Conservation (phyloP, 1,140 invertebrate species). For the Camponotus vicinus region DNA sequence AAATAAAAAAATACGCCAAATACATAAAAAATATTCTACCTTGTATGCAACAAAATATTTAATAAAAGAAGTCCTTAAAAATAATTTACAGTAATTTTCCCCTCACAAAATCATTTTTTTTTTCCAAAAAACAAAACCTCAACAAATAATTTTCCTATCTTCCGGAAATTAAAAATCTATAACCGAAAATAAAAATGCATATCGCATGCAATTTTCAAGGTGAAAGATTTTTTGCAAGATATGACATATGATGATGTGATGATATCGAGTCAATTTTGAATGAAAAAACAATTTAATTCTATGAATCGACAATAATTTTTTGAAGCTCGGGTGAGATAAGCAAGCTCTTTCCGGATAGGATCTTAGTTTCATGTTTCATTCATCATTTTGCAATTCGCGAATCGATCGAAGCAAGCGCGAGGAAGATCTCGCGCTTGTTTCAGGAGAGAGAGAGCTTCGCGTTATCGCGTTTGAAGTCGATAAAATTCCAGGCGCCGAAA, state of each 20-base stretch:
- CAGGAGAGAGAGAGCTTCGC: neutral
- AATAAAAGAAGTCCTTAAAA: no score
- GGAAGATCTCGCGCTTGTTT: conserved; percentile 14
- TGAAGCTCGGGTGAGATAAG: neutral
- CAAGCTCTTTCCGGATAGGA: neutral
- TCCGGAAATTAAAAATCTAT: neutral
- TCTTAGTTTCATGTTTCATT: conserved; percentile 37
- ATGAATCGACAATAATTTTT: neutral
- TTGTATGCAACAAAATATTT: no score
- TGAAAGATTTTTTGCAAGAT: neutral
- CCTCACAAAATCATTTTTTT: no score
- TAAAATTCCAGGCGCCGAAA: conserved; percentile 43
- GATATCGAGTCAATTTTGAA: no score
- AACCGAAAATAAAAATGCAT: neutral
- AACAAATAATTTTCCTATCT: no score
- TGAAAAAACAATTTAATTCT: conserved; percentile 25
- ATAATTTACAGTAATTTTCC: no score
- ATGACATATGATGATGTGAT: neutral
- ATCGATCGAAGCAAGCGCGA: neutral
- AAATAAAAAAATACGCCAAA: no score
- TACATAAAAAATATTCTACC: no score
- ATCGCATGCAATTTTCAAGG: neutral
- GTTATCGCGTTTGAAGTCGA: conserved; percentile 29
- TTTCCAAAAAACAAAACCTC: no score
- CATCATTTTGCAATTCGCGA: neutral